Evolutionary conservation across 2,797 vertebrate species (phyloP).

Genomic region (Pipistrellus pipistrellus): DNA sequence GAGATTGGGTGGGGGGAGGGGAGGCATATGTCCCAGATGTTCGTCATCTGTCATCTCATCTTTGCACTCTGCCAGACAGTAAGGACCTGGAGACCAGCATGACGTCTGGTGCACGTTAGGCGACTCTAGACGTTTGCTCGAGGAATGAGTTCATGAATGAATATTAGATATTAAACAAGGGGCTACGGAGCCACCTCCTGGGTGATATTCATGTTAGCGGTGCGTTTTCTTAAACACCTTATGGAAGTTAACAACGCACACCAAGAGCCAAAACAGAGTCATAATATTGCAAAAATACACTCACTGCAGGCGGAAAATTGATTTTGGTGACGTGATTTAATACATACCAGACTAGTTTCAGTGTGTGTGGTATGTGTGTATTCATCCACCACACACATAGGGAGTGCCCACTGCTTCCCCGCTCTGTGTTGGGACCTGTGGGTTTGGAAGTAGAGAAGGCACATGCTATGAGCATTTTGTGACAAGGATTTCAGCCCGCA

Average conservation of each 20-base stretch:
- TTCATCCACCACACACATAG: neutral
- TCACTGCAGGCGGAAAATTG: neutral
- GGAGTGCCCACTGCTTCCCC: neutral
- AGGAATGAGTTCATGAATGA: slow-evolving; percentile 37
- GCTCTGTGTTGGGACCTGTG: neutral
- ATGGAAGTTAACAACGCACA: neutral
- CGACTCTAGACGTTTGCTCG: neutral
- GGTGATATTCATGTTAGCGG: neutral
- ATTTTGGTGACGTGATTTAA: neutral
- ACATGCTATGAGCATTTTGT: neutral
- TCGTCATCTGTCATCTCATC: slow-evolving; percentile 19
- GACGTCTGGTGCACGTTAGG: neutral
- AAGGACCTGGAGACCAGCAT: neutral
- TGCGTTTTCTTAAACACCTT: slow-evolving; percentile 1
- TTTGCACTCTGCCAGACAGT: neutral
- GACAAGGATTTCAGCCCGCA: neutral
- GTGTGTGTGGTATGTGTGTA: neutral
- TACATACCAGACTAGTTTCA: neutral
- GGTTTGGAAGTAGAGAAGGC: neutral
- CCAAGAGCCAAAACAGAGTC: neutral
- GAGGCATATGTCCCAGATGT: neutral
- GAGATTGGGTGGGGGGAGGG: neutral
- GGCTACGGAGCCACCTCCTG: neutral
- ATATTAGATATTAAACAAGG: neutral
- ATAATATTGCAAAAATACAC: neutral